Percentiles rank a stretch among this genome's conserved stretches.
Evolutionary conservation across 2,888 invertebrate genomes (phyloP).

Genomic region (Mystacides longicornis): DNA sequence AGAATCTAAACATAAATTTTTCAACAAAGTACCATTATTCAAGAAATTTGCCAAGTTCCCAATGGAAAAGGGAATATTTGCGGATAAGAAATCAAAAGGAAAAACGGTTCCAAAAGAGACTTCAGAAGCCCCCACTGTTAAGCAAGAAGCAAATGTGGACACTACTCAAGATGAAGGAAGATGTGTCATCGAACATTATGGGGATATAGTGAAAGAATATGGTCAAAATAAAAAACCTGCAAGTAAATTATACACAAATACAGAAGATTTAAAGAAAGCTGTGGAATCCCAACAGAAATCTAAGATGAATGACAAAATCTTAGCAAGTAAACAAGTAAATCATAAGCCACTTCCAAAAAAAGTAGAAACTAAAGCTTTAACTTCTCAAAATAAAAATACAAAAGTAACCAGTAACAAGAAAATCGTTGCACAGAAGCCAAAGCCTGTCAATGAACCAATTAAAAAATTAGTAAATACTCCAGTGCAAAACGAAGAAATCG

Average conservation of each 20-base stretch:
- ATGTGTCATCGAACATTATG: constrained; percentile 71
- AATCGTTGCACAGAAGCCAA: constrained; percentile 29
- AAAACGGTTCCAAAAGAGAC: constrained; percentile 34
- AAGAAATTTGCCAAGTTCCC: constrained; percentile 24
- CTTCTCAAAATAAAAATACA: constrained; percentile 23
- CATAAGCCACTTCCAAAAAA: constrained; percentile 32
- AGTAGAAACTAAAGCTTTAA: constrained; percentile 7
- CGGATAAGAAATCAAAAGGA: constrained; percentile 27
- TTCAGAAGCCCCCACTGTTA: constrained; percentile 25
- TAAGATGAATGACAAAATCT: constrained; percentile 10
- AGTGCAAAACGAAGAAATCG: constrained; percentile 24
- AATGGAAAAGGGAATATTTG: constrained; percentile 21
- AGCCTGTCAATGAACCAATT: constrained; percentile 9
- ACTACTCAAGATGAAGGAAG: constrained; percentile 51
- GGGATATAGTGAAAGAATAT: constrained; percentile 68
- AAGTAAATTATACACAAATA: constrained; percentile 52
- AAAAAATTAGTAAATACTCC: constrained; percentile 14
- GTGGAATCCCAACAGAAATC: constrained; percentile 42
- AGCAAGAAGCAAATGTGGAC: constrained; percentile 36
- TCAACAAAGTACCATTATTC: constrained; percentile 20
- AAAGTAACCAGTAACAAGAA: too few relatives aligned
- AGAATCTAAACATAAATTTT: not conserved
- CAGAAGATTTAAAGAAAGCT: constrained; percentile 54
- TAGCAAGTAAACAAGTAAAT: constrained; percentile 33
- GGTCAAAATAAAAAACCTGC: constrained; percentile 47